Percentiles rank a stretch among this genome's conserved stretches.
These are phyloP conservation scores for Pseudomyrmex pallidus DNA, from an alignment of 1,140 invertebrate species.

Conservation along the genomic window DNA sequence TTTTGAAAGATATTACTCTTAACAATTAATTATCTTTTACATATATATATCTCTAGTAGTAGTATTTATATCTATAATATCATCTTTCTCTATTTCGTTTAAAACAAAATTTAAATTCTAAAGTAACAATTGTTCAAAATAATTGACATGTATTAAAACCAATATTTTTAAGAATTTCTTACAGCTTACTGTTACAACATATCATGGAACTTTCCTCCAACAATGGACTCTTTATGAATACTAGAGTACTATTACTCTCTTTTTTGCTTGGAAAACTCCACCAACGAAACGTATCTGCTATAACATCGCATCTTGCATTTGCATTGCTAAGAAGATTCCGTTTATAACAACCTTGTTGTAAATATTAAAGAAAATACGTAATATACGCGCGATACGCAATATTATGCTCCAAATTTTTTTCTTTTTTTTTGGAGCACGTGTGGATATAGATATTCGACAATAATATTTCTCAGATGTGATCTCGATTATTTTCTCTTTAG, in stretches of 20 bases:
- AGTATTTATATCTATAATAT: not conserved
- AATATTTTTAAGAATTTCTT: not conserved
- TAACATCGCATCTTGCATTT: conserved; percentile 20
- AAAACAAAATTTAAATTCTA: conserved; percentile 16
- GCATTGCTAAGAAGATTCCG: conserved; percentile 19
- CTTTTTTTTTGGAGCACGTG: not conserved
- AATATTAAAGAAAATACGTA: not conserved
- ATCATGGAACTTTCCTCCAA: not conserved
- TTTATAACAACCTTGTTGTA: not conserved
- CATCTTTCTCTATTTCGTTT: not conserved
- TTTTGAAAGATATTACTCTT: not conserved
- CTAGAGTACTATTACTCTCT: not conserved
- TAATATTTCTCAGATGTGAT: not conserved
- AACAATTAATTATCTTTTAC: conserved; percentile 8
- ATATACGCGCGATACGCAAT: not conserved
- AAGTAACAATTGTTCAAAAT: not conserved
- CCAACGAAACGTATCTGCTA: not conserved
- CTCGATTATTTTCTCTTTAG: not conserved
- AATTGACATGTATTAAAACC: not conserved
- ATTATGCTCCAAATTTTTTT: not conserved
- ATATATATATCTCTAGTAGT: not conserved
- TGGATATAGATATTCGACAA: not conserved
- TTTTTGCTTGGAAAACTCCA: not conserved
- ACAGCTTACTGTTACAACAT: not conserved
- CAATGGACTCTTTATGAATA: not conserved